These are phyloP conservation scores for Scolopax mira DNA, from an alignment of 2,113 vertebrate genomes.

Conservation along the genomic window DNA sequence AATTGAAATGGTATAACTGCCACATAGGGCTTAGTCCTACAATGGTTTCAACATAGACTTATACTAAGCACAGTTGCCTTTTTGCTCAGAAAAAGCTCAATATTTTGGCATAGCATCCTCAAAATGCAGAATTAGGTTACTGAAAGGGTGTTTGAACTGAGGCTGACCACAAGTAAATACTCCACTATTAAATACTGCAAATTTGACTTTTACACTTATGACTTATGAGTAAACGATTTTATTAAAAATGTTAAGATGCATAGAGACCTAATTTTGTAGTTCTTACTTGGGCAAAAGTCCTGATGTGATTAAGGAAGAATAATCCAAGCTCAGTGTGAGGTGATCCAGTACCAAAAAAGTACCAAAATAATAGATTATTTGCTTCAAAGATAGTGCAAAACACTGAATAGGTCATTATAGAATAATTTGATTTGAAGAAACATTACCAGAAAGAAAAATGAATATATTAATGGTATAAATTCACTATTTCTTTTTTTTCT, in stretches of 20 bases:
- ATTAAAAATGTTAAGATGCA: not conserved
- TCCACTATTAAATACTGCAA: not conserved
- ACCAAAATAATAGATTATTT: constrained; percentile 35
- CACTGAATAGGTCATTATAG: constrained; percentile 43
- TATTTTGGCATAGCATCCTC: not conserved
- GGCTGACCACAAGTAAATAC: not conserved
- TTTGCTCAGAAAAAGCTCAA: not conserved
- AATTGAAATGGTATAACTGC: not conserved
- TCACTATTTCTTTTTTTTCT: not conserved
- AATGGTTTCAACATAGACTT: not conserved
- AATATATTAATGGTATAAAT: not conserved
- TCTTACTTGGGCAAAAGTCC: not conserved
- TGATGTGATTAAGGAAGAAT: not conserved
- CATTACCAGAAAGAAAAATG: not conserved
- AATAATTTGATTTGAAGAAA: constrained; percentile 40
- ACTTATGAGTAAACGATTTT: not conserved
- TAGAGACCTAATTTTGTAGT: not conserved
- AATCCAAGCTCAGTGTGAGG: not conserved
- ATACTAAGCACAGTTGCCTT: not conserved
- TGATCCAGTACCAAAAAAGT: not conserved
- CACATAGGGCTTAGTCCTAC: not conserved
- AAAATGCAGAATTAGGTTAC: not conserved
- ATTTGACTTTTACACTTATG: not conserved
- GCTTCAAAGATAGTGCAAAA: constrained; percentile 23
- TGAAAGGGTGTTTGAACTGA: not conserved